phyloP scores from a whole-genome alignment of 1,140 invertebrate genomes.

The Coenobita brevimanus region DNA sequence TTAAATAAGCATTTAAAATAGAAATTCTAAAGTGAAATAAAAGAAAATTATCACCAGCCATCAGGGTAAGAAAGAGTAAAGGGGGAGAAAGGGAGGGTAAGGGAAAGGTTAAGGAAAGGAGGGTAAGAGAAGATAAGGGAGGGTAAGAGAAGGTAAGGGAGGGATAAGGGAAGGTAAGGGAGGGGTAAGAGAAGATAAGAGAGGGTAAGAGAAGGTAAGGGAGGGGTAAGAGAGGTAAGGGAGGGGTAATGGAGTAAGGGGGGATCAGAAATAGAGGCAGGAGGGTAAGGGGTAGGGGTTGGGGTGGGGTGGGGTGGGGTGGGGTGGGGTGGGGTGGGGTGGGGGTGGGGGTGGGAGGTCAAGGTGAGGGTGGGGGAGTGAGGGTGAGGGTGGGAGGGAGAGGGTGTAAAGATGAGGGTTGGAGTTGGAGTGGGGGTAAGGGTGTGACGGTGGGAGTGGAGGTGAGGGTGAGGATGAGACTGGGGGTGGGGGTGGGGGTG shows the following conservation, averaged over 20 bases:
- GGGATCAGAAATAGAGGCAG: no score
- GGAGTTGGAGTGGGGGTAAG: neutral
- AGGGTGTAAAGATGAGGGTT: no score
- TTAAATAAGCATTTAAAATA: no score
- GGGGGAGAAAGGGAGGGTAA: neutral
- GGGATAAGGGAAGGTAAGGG: neutral
- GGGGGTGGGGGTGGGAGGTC: neutral
- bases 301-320: neutral
- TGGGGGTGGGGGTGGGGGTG: neutral
- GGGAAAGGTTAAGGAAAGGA: neutral
- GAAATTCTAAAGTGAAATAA: no score
- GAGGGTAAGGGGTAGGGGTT: no score
- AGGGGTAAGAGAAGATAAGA: neutral
- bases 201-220: neutral
- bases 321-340: no score
- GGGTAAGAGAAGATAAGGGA: conserved; percentile 9
- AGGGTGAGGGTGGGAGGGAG: neutral
- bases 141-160: neutral
- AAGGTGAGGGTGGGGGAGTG: no score
- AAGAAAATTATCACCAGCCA: no score
- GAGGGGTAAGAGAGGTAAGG: neutral
- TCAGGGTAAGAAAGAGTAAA: no score
- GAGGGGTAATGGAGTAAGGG: neutral
- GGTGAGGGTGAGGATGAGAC: neutral
- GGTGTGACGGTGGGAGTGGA: neutral